A percentile compares a stretch with the other conserved stretches of the same genome.
These are phyloP conservation scores for Apodemus sylvaticus DNA, from an alignment of 2,113 vertebrate species.

Conservation along the genomic window DNA sequence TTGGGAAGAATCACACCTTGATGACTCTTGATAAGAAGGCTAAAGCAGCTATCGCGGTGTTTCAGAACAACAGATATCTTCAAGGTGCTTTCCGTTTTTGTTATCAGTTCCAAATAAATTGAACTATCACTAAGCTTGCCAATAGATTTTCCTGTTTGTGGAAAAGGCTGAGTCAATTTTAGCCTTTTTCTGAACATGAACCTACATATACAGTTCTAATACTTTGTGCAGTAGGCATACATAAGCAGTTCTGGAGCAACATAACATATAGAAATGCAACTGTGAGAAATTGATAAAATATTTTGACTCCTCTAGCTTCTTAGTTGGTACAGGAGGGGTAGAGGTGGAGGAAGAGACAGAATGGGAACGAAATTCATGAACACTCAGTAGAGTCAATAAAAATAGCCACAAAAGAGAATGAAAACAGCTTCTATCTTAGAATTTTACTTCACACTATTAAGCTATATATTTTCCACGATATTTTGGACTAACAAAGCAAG, in stretches of 20 bases:
- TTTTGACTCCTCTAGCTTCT: background rate
- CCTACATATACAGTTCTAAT: conserved; percentile 82
- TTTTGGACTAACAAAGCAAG: background rate
- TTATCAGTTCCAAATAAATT: background rate
- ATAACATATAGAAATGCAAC: conserved; percentile 42
- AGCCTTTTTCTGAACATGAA: conserved; percentile 81
- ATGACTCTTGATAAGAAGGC: background rate
- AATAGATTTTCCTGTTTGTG: conserved; percentile 7
- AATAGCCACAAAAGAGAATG: conserved; percentile 19
- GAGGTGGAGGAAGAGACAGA: background rate
- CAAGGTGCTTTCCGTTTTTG: background rate
- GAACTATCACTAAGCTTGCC: conserved; percentile 11
- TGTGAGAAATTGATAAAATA: background rate
- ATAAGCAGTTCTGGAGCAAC: conserved; percentile 67
- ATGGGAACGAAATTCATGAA: background rate
- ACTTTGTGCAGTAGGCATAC: conserved; percentile 86
- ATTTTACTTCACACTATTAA: background rate
- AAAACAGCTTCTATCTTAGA: conserved; percentile 4
- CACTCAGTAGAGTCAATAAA: background rate
- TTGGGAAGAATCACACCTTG: background rate
- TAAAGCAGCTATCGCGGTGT: background rate
- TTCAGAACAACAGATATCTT: background rate
- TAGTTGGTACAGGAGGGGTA: background rate
- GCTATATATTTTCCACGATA: background rate
- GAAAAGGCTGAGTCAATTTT: conserved; percentile 58